Evolutionary conservation across 1,140 invertebrate species (phyloP).

Genomic region (Drosophila leontia): DNA sequence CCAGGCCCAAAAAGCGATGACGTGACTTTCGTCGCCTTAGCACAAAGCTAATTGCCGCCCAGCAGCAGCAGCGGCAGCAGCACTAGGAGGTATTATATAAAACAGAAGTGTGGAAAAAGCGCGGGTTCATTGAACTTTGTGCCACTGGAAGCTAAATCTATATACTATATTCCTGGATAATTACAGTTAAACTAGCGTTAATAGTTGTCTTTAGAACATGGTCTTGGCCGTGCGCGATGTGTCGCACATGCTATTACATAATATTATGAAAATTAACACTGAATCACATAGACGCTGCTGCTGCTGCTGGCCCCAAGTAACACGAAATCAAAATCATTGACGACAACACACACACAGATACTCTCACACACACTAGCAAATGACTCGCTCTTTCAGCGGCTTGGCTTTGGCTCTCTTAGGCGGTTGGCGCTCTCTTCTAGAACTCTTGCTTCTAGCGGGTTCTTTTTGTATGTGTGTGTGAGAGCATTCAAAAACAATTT

Average conservation of each 20-base stretch:
- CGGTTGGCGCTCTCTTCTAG: slow-evolving; percentile 31
- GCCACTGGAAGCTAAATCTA: not conserved
- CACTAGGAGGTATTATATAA: slow-evolving; percentile 22
- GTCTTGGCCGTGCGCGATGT: slow-evolving; percentile 5
- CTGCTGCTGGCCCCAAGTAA: slow-evolving; percentile 66
- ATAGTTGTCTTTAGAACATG: not conserved
- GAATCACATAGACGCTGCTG: slow-evolving; percentile 68
- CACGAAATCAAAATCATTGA: slow-evolving; percentile 77
- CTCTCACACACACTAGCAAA: slow-evolving; percentile 4
- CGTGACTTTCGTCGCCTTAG: slow-evolving; percentile 41
- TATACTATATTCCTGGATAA: not conserved
- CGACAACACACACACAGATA: slow-evolving; percentile 34
- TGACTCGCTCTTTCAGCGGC: slow-evolving; percentile 16
- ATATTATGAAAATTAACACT: slow-evolving; percentile 84
- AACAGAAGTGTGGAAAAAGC: not conserved
- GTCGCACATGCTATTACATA: slow-evolving; percentile 76
- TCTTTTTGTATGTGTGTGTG: not conserved
- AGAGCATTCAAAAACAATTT: slow-evolving; percentile 5
- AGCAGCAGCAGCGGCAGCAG: not conserved
- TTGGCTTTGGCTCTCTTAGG: slow-evolving; percentile 21
- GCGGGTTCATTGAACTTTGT: slow-evolving; percentile 36
- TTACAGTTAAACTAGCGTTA: not conserved
- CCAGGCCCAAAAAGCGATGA: slow-evolving; percentile 24
- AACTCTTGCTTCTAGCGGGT: slow-evolving; percentile 34
- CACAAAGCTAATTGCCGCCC: slow-evolving; percentile 32